Evolutionary conservation across 2,888 invertebrate species (phyloP), one percentile per base, ranked within the genome.

Genomic region (Belgica antarctica): DNA sequence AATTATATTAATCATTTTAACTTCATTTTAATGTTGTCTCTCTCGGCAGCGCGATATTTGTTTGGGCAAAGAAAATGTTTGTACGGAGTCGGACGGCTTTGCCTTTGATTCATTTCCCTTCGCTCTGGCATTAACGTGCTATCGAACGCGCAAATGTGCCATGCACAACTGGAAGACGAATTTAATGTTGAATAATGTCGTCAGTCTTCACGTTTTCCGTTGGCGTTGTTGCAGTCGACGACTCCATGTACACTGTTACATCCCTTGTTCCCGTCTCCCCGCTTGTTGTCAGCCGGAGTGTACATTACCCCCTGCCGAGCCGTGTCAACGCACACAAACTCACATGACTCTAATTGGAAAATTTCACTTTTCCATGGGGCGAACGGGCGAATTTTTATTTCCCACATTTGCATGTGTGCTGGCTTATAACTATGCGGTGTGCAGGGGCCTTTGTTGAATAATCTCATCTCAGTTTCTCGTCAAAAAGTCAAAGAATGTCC

Each of bases 131-230:
- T 41, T 41, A 52, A 52, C 52, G 52, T 22, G 52, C 52, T 52
- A 52, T 52, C 52, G 52, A 52, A 52, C 17, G n/a, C n/a, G 52
- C 52, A 22, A 52, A 52, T 52, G 52, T 52, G 52, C 17, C 52
- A 52, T 52, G 52, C 34, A 31, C 34, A 31, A 31, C 5, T 31
- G 12, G 12, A 22, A 52, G 52, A 17, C 8, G 22, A 41, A 41
- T n/a, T n/a, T n/a, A 31, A 31, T 31, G 34, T 31, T 31, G 5
- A 8, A 52, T 52, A 22, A 52, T 52, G 52, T 41, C 15, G 41
- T 41, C 41, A 15, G 4, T 12, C 15, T 4, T 52, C 52, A 52
- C 52, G 52, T 52, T 52, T 7, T 22, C n/a, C 17, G 52, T 52
- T 22, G 17, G 22, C 52, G 52, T 19, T 52, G 52, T 22, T 22